phyloP scores from a whole-genome alignment of 1,140 invertebrate genomes.

The Oryzaephilus surinamensis region DNA sequence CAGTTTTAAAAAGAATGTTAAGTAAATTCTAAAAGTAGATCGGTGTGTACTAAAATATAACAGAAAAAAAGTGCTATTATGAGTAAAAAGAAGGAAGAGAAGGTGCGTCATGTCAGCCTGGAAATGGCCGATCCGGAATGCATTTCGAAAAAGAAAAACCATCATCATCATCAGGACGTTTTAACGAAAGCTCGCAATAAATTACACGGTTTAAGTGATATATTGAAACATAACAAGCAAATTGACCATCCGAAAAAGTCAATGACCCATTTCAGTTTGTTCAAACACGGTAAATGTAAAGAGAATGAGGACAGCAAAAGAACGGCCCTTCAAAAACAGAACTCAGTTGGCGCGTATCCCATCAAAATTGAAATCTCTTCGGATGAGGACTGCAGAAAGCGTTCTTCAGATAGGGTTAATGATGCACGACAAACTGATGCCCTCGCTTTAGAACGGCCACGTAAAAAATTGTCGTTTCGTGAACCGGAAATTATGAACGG shows the following conservation, averaged over 20 bases:
- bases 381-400: slow-evolving; percentile 37
- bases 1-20: neutral
- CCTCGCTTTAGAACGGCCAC: slow-evolving; percentile 50
- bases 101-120: slow-evolving; percentile 28
- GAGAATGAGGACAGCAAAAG: slow-evolving; percentile 9
- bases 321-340: slow-evolving; percentile 28
- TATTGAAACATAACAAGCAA: slow-evolving; percentile 19
- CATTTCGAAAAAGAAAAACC: slow-evolving; percentile 26
- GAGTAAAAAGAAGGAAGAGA: slow-evolving; percentile 20
- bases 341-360: slow-evolving; percentile 31
- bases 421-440: slow-evolving; percentile 34
- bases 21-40: neutral
- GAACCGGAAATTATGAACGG: slow-evolving; percentile 63
- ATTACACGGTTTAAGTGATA: slow-evolving; percentile 27
- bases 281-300: too few species aligned
- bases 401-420: too few species aligned
- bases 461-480: slow-evolving; percentile 76
- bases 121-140: slow-evolving; percentile 29
- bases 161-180: too few species aligned
- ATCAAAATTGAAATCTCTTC: slow-evolving; percentile 32
- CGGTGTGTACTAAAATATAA: neutral
- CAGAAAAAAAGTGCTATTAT: slow-evolving; percentile 6
- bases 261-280: slow-evolving; percentile 24
- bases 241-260: slow-evolving; percentile 23
- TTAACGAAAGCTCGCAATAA: slow-evolving; percentile 31